These are phyloP conservation scores for Mycetomoellerius zeteki DNA, from an alignment of 1,140 invertebrate species.

Conservation along the genomic window DNA sequence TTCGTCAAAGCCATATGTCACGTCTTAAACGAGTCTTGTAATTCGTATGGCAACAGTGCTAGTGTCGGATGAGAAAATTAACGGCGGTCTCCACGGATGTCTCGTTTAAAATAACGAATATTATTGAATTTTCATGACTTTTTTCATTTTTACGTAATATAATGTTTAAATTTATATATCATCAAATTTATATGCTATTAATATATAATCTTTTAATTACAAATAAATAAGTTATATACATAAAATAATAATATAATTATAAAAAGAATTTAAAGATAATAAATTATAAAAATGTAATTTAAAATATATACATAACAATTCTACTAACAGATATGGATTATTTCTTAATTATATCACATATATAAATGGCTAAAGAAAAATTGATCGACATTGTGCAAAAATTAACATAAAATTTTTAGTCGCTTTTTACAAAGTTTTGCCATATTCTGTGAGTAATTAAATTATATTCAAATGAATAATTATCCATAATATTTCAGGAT, in stretches of 20 bases:
- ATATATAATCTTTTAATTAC: neutral
- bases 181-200: neutral
- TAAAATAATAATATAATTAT: neutral
- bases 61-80: constrained; percentile 80
- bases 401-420: neutral
- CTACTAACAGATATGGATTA: neutral
- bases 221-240: neutral
- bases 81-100: constrained; percentile 74
- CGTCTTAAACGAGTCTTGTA: constrained; percentile 71
- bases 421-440: neutral
- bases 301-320: neutral
- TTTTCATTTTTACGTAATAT: neutral
- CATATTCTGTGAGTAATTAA: neutral
- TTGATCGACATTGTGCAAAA: neutral
- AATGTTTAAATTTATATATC: no score
- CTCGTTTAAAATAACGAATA: constrained; percentile 82
- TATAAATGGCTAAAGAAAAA: neutral
- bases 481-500: neutral
- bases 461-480: constrained; percentile 23
- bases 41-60: constrained; percentile 58
- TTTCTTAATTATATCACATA: neutral
- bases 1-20: constrained; percentile 82
- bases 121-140: constrained; percentile 7
- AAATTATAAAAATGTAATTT: neutral
- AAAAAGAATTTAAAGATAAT: no score